A percentile compares a stretch with the other conserved stretches of the same genome.
phyloP scores from a whole-genome alignment of 2,113 vertebrate species.

The Oceanites oceanicus region DNA sequence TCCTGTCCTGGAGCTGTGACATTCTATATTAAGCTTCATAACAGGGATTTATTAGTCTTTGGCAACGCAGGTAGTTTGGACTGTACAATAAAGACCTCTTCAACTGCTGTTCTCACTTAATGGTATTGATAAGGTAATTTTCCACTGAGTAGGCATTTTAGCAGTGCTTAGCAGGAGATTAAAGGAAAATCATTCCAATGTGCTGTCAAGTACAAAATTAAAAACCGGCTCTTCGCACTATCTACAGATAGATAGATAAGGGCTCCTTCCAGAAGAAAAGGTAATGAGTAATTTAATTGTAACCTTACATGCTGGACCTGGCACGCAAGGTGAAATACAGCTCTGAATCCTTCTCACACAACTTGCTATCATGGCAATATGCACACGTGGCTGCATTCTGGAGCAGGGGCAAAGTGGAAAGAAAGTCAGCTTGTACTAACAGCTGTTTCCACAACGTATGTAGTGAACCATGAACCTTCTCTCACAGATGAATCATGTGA shows the following conservation, averaged over 20 bases:
- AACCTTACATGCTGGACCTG: not conserved
- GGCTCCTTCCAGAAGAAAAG: not conserved
- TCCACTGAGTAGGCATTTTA: slow-evolving; percentile 50
- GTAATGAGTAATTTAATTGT: slow-evolving; percentile 13
- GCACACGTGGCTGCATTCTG: not conserved
- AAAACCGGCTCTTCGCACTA: slow-evolving; percentile 13
- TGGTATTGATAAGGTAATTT: slow-evolving; percentile 53
- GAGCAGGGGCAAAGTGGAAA: not conserved
- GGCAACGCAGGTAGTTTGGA: not conserved
- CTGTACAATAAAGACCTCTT: not conserved
- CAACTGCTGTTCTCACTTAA: slow-evolving; percentile 3
- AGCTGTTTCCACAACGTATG: rapidly evolving
- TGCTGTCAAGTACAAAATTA: slow-evolving; percentile 47
- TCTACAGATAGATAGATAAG: not conserved
- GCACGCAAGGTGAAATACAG: not conserved
- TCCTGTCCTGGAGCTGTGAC: not conserved
- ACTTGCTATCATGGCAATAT: not conserved
- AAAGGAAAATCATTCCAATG: slow-evolving; percentile 40
- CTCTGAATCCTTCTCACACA: rapidly evolving
- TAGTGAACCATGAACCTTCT: not conserved
- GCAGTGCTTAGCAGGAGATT: slow-evolving; percentile 15
- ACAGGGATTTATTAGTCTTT: not conserved
- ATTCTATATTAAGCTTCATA: not conserved
- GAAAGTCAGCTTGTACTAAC: not conserved
- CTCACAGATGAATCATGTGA: not conserved